Conservation (phyloP, 2,113 vertebrate species). For the Clarias macrocephalus region DNA sequence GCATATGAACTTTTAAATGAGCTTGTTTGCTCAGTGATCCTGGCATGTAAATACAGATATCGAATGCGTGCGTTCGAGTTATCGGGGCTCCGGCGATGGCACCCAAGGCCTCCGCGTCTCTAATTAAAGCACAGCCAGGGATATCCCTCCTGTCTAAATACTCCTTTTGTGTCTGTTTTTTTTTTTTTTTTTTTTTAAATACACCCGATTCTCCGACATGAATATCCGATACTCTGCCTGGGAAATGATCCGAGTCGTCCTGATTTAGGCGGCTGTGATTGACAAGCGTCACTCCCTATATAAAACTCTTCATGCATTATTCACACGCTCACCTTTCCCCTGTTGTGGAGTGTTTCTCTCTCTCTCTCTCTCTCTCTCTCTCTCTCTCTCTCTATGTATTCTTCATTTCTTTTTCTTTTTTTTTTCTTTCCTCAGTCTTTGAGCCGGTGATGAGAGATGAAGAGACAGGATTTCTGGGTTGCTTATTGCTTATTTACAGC, state of each 20-base stretch:
- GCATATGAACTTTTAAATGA: constrained; percentile 87
- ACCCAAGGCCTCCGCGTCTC: constrained; percentile 55
- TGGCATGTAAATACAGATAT: constrained; percentile 80
- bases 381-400: background rate
- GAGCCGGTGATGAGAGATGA: constrained; percentile 32
- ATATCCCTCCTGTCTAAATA: constrained; percentile 57
- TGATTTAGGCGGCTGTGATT: constrained; percentile 65
- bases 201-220: constrained; percentile 56
- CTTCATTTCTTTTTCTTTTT: background rate
- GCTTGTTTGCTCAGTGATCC: constrained; percentile 81
- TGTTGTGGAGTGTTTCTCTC: constrained; percentile 50
- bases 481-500: constrained; percentile 18
- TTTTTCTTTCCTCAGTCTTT: background rate
- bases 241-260: constrained; percentile 64
- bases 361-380: background rate
- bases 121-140: constrained; percentile 70
- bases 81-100: constrained; percentile 53
- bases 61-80: constrained; percentile 65
- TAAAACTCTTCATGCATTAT: constrained; percentile 63
- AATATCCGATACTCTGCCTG: constrained; percentile 63
- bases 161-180: background rate
- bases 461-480: background rate
- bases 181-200: background rate
- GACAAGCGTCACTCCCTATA: constrained; percentile 66
- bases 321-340: constrained; percentile 54